These are phyloP conservation scores for Sternarchorhynchus goeldii DNA, from an alignment of 2,797 vertebrate species.

Conservation along the genomic window DNA sequence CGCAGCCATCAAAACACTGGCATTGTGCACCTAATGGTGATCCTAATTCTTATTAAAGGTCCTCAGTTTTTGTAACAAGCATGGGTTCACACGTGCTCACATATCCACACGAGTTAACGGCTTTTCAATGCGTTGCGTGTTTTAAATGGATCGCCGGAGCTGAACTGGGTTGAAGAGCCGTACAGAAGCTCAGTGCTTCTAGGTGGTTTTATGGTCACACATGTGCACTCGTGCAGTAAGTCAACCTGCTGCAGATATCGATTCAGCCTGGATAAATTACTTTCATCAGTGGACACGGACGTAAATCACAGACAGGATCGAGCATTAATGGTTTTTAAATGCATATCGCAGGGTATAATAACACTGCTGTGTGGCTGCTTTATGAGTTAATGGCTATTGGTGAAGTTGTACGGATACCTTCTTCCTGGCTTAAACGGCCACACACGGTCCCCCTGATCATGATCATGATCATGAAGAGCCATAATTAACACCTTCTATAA, in stretches of 20 bases:
- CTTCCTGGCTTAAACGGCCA: constrained; percentile 6
- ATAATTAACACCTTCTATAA: constrained; percentile 76
- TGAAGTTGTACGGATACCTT: constrained; percentile 23
- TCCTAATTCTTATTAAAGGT: constrained; percentile 32
- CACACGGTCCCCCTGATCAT: constrained; percentile 15
- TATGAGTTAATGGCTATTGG: constrained; percentile 38
- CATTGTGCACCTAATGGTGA: constrained; percentile 9
- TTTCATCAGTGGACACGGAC: constrained; percentile 28
- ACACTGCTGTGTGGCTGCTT: constrained; percentile 29
- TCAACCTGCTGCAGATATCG: constrained; percentile 39
- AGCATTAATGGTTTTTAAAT: constrained; percentile 40
- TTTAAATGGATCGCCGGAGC: too few relatives aligned
- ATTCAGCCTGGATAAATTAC: constrained; percentile 43
- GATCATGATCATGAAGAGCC: constrained; percentile 54
- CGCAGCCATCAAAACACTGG: not conserved
- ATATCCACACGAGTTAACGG: not conserved
- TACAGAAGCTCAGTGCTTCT: too few relatives aligned
- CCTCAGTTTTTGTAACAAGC: constrained; percentile 5
- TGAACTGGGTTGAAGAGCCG: too few relatives aligned
- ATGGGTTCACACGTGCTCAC: constrained; percentile 35
- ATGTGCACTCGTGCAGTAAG: constrained; percentile 5
- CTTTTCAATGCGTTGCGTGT: too few relatives aligned
- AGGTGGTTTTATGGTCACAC: too few relatives aligned
- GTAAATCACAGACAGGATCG: constrained; percentile 19
- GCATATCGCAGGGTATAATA: not conserved